These are phyloP conservation scores for Scaptomyza caliginosa DNA, from an alignment of 2,888 invertebrate genomes.

Conservation along the genomic window DNA sequence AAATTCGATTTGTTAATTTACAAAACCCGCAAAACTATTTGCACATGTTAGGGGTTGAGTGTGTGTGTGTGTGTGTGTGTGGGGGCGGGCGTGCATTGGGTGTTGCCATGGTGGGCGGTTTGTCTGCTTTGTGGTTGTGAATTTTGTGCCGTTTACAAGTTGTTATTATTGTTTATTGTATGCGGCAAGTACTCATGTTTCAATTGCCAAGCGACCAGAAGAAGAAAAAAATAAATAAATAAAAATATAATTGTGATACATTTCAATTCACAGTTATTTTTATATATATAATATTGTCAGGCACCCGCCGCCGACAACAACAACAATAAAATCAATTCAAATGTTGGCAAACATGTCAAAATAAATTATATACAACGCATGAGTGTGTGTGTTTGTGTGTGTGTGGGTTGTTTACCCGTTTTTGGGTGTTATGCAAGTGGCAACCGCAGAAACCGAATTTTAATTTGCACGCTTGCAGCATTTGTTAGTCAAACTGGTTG, in stretches of 20 bases:
- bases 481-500: conserved; percentile 71
- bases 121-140: conserved; percentile 69
- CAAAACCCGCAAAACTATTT: conserved; percentile 80
- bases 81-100: conserved; percentile 7
- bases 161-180: conserved; percentile 62
- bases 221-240: conserved; percentile 1
- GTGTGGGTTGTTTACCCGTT: conserved; percentile 65
- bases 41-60: conserved; percentile 15
- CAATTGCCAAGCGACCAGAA: conserved; percentile 41
- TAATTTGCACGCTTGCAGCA: conserved; percentile 80
- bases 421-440: conserved; percentile 73
- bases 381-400: conserved; percentile 19
- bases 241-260: conserved; percentile 75
- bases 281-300: conserved; percentile 9
- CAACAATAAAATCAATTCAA: conserved; percentile 83
- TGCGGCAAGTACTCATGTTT: conserved; percentile 71
- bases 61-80: neutral
- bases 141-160: conserved; percentile 64
- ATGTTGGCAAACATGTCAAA: conserved; percentile 84
- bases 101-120: conserved; percentile 36
- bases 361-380: conserved; percentile 79
- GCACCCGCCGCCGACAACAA: conserved; percentile 1
- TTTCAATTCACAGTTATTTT: conserved; percentile 64
- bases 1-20: conserved; percentile 82
- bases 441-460: conserved; percentile 79